These are phyloP conservation scores for Leiothrix lutea DNA, from an alignment of 2,113 vertebrate genomes.

Conservation along the genomic window DNA sequence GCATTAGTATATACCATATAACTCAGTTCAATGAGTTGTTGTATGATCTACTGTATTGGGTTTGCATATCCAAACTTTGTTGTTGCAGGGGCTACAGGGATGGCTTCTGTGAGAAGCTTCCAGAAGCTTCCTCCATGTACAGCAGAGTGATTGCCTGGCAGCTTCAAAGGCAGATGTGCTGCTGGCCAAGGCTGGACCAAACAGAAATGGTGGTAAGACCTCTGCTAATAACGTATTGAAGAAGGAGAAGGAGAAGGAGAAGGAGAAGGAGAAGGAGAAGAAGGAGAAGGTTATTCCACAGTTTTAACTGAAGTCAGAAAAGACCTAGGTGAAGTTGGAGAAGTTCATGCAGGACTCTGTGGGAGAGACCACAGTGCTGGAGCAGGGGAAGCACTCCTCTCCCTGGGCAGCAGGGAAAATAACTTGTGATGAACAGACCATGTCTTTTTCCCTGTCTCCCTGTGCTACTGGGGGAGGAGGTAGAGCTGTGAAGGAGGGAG, in stretches of 20 bases:
- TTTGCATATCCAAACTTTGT: not conserved
- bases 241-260: too few species aligned
- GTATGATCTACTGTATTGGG: not conserved
- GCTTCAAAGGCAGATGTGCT: not conserved
- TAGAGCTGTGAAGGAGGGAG: not conserved
- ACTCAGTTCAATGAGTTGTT: not conserved
- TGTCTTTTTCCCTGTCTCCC: not conserved
- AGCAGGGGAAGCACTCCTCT: not conserved
- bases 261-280: not conserved
- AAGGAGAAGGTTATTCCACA: not conserved
- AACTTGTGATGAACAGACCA: not conserved
- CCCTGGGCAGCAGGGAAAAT: not conserved
- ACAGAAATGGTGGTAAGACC: not conserved
- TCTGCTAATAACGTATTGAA: too few species aligned
- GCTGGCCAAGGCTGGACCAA: not conserved
- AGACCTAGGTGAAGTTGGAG: not conserved
- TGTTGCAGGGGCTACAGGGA: accelerated
- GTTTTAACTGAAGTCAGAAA: not conserved
- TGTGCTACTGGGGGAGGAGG: not conserved
- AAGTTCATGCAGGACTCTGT: not conserved
- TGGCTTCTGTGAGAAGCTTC: not conserved
- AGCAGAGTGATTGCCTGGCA: not conserved
- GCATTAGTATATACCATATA: not conserved
- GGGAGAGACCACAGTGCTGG: not conserved
- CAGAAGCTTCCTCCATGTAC: not conserved